These are phyloP conservation scores for Myripristis murdjan DNA, from an alignment of 2,797 vertebrate genomes.

Conservation along the genomic window DNA sequence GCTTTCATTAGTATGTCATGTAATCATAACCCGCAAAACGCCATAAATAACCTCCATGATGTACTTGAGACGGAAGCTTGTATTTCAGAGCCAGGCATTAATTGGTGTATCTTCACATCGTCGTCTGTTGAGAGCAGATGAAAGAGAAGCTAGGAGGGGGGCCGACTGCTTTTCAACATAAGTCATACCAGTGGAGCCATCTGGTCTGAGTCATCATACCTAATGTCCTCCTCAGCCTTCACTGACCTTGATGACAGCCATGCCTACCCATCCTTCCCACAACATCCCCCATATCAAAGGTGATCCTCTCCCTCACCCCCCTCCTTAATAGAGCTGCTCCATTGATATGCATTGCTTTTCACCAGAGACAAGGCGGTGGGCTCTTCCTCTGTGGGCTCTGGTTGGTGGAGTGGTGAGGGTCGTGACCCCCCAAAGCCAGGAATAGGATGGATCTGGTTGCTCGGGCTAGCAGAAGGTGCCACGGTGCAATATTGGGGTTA, in stretches of 20 bases:
- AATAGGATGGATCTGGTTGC: conserved; percentile 12
- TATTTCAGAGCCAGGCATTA: conserved; percentile 20
- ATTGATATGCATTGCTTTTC: conserved; percentile 71
- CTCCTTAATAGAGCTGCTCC: conserved; percentile 40
- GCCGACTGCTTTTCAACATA: conserved; percentile 18
- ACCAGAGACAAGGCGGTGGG: neutral
- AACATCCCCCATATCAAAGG: conserved; percentile 26
- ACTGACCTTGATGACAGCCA: conserved; percentile 45
- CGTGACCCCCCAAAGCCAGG: conserved; percentile 35
- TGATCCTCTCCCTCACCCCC: conserved; percentile 31
- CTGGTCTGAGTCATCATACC: conserved; percentile 43
- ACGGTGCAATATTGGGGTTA: neutral
- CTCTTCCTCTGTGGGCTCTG: conserved; percentile 27
- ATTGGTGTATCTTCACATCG: conserved; percentile 5
- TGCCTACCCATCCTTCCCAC: conserved; percentile 19
- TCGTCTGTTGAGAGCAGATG: conserved; percentile 17
- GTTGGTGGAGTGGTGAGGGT: conserved; percentile 33
- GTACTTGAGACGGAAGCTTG: conserved; percentile 25
- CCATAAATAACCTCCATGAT: conserved; percentile 26
- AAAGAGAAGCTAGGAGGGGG: conserved; percentile 8
- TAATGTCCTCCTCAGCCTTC: conserved; percentile 56
- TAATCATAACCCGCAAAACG: conserved; percentile 36
- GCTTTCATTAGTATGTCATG: conserved; percentile 50
- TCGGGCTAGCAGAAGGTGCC: neutral
- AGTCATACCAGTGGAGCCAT: conserved; percentile 38